Conservation (phyloP, 64 coral and sea anemone genomes). For the Anthopleura sola region DNA sequence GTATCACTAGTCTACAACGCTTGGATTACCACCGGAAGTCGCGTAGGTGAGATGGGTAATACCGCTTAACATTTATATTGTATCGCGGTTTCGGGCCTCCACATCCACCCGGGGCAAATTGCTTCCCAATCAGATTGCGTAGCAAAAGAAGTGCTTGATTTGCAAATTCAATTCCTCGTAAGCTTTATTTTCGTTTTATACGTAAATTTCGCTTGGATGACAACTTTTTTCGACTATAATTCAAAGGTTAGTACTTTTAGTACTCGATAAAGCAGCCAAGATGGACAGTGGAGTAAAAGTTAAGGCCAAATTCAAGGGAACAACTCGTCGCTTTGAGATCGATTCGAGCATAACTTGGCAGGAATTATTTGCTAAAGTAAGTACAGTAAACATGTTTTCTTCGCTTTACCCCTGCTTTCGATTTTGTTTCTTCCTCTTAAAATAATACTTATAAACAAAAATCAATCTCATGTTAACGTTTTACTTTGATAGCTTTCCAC, state of each 20-base stretch:
- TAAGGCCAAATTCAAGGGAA: slow-evolving; percentile 18
- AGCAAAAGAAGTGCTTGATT: too few species aligned
- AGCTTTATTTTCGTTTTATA: too few species aligned
- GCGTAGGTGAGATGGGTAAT: too few species aligned
- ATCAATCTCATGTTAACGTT: background rate
- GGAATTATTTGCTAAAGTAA: slow-evolving; percentile 10
- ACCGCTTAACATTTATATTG: too few species aligned
- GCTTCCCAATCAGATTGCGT: too few species aligned
- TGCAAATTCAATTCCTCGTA: too few species aligned
- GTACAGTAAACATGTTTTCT: background rate
- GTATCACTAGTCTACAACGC: too few species aligned
- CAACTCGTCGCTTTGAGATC: slow-evolving; percentile 38
- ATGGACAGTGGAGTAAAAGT: slow-evolving; percentile 24
- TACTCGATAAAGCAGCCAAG: background rate
- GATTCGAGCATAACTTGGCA: slow-evolving; percentile 17
- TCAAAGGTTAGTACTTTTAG: background rate
- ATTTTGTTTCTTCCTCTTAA: background rate
- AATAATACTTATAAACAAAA: background rate
- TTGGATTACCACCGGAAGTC: too few species aligned
- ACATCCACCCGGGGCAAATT: too few species aligned
- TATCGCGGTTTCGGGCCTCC: too few species aligned
- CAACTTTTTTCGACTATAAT: background rate
- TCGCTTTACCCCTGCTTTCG: background rate
- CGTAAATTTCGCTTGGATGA: background rate
- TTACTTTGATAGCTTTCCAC: slow-evolving; percentile 4